Conservation (phyloP, 2,888 invertebrate genomes). For the Drosophila subsilvestris region DNA sequence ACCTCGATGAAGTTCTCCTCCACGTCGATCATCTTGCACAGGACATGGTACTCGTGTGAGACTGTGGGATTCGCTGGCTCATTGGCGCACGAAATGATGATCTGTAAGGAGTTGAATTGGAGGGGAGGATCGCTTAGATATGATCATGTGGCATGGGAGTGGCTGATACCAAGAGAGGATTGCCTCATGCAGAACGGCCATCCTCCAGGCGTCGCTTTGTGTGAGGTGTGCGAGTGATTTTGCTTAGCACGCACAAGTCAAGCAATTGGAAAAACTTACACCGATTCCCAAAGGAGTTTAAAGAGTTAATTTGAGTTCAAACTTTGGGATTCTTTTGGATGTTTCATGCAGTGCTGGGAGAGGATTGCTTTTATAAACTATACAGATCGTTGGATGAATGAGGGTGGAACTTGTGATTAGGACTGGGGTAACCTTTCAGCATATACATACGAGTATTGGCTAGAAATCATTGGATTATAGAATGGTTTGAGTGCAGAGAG, state of each 20-base stretch:
- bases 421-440: not conserved
- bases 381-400: not conserved
- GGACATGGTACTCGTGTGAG: conserved; percentile 93
- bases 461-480: not conserved
- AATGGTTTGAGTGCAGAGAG: conserved; percentile 22
- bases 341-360: conserved; percentile 14
- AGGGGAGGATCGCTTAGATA: conserved; percentile 12
- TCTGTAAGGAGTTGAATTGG: conserved; percentile 85
- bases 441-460: no score
- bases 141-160: not conserved
- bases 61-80: conserved; percentile 94
- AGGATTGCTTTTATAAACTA: not conserved
- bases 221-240: conserved; percentile 66
- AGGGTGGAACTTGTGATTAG: not conserved
- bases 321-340: not conserved
- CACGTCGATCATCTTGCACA: conserved; percentile 94
- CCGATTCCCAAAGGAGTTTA: conserved; percentile 23
- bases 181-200: conserved; percentile 73
- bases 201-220: conserved; percentile 51
- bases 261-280: conserved; percentile 81
- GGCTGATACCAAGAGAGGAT: conserved; percentile 16
- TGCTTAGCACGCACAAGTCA: conserved; percentile 80
- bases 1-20: conserved; percentile 96
- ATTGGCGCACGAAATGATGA: conserved; percentile 95
- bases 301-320: no score